Evolutionary conservation across 2,888 invertebrate species (phyloP).

Genomic region (Microctonus hyperodae): DNA sequence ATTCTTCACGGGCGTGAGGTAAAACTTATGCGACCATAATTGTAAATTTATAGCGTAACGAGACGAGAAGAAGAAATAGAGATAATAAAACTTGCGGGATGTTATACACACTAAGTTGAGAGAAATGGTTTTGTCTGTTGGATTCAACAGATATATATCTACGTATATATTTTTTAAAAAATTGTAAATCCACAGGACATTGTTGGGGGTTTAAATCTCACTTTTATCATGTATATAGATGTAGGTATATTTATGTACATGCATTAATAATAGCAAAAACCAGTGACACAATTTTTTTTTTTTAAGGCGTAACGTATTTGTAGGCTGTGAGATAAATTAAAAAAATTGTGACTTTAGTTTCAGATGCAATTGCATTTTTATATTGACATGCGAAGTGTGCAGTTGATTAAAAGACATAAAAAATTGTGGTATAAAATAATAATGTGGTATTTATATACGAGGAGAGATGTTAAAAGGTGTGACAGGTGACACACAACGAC

Average conservation of each 20-base stretch:
- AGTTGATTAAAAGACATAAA: no score
- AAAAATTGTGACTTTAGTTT: neutral
- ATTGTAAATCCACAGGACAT: neutral
- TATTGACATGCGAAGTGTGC: no score
- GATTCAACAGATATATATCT: neutral
- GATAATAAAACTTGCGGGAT: neutral
- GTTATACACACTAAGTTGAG: neutral
- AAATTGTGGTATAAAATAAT: no score
- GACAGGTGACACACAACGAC: neutral
- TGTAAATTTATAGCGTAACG: conserved; percentile 30
- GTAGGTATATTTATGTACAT: no score
- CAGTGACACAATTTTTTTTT: neutral
- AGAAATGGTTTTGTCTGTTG: neutral
- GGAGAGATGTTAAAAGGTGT: neutral
- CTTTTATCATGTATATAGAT: no score
- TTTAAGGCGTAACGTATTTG: neutral
- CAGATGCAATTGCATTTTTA: no score
- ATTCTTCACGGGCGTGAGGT: conserved; percentile 33
- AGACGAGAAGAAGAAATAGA: neutral
- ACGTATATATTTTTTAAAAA: no score
- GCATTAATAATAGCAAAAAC: no score
- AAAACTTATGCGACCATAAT: conserved; percentile 25
- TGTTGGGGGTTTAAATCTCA: neutral
- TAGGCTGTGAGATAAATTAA: neutral
- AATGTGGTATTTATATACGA: no score